These are phyloP conservation scores for Hirundo rustica DNA, from an alignment of 2,797 vertebrate genomes.

Conservation along the genomic window DNA sequence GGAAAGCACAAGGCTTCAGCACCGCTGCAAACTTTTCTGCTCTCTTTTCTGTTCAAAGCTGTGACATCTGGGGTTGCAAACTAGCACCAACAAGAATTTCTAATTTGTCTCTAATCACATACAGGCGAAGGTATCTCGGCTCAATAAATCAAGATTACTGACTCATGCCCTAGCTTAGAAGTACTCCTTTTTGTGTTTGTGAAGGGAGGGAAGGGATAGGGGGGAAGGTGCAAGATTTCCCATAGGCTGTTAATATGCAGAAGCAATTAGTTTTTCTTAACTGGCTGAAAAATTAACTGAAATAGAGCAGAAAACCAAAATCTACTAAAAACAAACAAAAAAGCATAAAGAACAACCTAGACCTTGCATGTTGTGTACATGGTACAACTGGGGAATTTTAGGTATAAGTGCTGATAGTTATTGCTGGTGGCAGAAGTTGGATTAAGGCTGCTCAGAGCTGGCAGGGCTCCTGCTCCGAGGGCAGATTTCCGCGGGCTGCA, in stretches of 20 bases:
- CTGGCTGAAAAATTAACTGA: neutral
- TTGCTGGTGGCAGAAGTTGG: neutral
- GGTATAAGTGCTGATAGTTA: neutral
- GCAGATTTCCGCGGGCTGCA: neutral
- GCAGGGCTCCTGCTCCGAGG: neutral
- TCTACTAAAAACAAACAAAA: neutral
- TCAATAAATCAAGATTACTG: slow-evolving; percentile 21
- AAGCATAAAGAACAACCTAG: neutral
- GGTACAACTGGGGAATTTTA: neutral
- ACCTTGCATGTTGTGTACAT: neutral
- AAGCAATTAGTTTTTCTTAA: neutral
- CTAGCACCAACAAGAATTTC: slow-evolving; percentile 22
- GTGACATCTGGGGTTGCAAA: slow-evolving; percentile 1
- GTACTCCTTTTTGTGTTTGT: neutral
- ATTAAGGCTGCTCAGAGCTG: neutral
- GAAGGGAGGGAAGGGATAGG: neutral
- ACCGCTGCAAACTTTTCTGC: neutral
- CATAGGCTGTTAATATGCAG: neutral
- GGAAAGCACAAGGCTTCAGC: neutral
- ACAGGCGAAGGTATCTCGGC: slow-evolving; percentile 1
- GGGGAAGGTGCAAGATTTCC: neutral
- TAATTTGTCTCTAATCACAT: slow-evolving; percentile 4
- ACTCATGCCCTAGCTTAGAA: neutral
- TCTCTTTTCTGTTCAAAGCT: slow-evolving; percentile 2
- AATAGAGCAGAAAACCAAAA: neutral